Conservation (phyloP, 1,140 invertebrate genomes). For the Asobara japonica region DNA sequence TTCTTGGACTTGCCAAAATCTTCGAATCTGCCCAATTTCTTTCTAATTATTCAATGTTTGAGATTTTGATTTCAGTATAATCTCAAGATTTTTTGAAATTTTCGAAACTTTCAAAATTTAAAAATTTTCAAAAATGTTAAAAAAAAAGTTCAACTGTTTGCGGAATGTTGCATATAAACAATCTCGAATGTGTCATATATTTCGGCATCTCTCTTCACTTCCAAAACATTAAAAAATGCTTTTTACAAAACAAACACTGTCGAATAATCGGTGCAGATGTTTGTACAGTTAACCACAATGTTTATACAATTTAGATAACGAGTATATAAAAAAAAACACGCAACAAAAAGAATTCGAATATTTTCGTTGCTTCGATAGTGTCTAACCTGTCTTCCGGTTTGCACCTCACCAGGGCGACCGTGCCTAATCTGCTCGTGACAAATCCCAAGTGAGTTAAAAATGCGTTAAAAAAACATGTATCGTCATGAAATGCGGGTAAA, state of each 20-base stretch:
- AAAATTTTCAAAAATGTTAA: too few relatives aligned
- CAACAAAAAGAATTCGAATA: not conserved
- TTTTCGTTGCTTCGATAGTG: constrained; percentile 39
- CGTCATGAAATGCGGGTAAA: constrained; percentile 27
- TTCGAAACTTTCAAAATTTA: too few relatives aligned
- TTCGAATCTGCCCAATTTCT: too few relatives aligned
- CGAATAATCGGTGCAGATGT: not conserved
- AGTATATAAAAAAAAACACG: not conserved
- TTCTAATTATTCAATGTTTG: too few relatives aligned
- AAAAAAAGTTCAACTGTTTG: too few relatives aligned
- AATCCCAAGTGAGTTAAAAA: constrained; percentile 13
- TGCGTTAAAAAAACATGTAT: constrained; percentile 34
- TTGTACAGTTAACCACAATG: not conserved
- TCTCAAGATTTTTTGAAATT: too few relatives aligned
- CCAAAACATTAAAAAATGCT: too few relatives aligned
- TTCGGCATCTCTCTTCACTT: too few relatives aligned
- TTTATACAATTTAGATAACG: constrained; percentile 1
- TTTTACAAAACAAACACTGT: not conserved
- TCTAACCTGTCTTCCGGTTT: constrained; percentile 66
- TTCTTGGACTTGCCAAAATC: too few relatives aligned
- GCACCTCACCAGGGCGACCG: constrained; percentile 65
- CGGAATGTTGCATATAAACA: too few relatives aligned
- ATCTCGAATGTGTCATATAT: too few relatives aligned
- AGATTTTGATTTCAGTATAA: too few relatives aligned
- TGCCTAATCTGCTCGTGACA: constrained; percentile 53